Base-by-base conservation (phyloP, 23 tunicate genomes). In the Aplidium turbinatum region DNA sequence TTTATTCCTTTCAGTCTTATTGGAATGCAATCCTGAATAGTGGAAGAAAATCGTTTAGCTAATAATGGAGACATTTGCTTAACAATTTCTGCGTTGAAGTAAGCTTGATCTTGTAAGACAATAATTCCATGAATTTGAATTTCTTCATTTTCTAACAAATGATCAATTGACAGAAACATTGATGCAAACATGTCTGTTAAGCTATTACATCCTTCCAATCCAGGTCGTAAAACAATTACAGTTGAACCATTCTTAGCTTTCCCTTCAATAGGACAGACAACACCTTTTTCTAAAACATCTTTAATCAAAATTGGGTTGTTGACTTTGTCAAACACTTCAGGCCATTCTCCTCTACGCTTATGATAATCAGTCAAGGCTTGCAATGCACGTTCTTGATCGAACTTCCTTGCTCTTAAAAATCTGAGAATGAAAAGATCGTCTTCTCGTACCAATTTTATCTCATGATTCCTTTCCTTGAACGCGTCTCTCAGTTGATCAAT, bases 391-490 rank as follows among this genome's bases (percentile, higher is more conserved):
- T 70, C 81, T 34, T 70, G 73, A 36, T 86, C 68, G 53, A 71
- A 86, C 64, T 86, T 86, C 34, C 67, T 79, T n/a, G 85, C 93
- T 79, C 93, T 50, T 56, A 86, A 56, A 78, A 86, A 86, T 34
- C 78, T 57, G 32, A 85, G 39, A 1, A 85, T 80, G 47, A 85
- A 85, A n/a, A 19, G 1, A 57, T 85, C 91, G 38, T 78, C 78
- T 27, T 58, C 56, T 5, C 33, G 32, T 20, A 58, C 52, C 23
- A 85, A 68, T 33, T 58, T 38, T 21, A 31, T 0, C 4, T 70
- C 77, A 6, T 60, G 66, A 33, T 70, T 25, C 34, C 58, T 47
- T 0, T 5, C 2, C 29, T n/a, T 50, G 47, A 69, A 85, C 4
- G 47, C 31, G 9, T 36, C 33, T 42, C 71, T 60, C 22, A 85